Evolutionary conservation across 2,888 invertebrate genomes (phyloP).

Genomic region (Epinotia bilunana): DNA sequence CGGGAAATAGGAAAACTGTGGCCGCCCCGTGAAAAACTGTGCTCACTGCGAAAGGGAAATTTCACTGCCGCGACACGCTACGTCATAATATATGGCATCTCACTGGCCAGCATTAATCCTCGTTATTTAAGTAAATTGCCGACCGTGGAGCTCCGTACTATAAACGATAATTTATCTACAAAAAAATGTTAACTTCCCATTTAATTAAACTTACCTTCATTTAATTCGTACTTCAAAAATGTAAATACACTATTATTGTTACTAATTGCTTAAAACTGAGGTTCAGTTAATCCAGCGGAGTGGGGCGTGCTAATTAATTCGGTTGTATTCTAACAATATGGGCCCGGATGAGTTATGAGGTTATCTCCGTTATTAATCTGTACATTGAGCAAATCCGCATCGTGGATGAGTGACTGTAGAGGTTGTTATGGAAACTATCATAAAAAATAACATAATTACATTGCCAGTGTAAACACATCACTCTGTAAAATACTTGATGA

Average conservation of each 20-base stretch:
- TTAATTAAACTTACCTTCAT: slow-evolving; percentile 26
- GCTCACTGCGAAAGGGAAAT: slow-evolving; percentile 61
- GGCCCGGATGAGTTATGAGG: slow-evolving; percentile 68
- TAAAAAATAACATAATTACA: slow-evolving; percentile 11
- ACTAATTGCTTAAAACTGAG: slow-evolving; percentile 31
- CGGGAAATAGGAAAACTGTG: slow-evolving; percentile 48
- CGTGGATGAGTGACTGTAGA: slow-evolving; percentile 32
- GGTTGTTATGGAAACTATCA: slow-evolving; percentile 40
- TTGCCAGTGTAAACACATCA: neutral
- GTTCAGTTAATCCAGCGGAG: slow-evolving; percentile 26
- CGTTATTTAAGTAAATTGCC: neutral
- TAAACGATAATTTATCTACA: slow-evolving; percentile 16
- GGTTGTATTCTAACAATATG: slow-evolving; percentile 35
- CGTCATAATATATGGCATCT: slow-evolving; percentile 46
- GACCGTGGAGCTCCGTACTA: slow-evolving; percentile 3
- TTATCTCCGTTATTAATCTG: slow-evolving; percentile 62
- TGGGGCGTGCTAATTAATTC: slow-evolving; percentile 32
- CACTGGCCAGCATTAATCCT: neutral
- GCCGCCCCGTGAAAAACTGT: slow-evolving; percentile 41
- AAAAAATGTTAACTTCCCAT: slow-evolving; percentile 27
- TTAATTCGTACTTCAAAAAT: slow-evolving; percentile 17
- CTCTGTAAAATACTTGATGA: neutral
- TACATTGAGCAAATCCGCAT: slow-evolving; percentile 45
- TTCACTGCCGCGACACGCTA: slow-evolving; percentile 51
- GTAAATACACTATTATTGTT: slow-evolving; percentile 22